phyloP scores from a whole-genome alignment of 2,797 vertebrate genomes.

The Valencia hispanica region DNA sequence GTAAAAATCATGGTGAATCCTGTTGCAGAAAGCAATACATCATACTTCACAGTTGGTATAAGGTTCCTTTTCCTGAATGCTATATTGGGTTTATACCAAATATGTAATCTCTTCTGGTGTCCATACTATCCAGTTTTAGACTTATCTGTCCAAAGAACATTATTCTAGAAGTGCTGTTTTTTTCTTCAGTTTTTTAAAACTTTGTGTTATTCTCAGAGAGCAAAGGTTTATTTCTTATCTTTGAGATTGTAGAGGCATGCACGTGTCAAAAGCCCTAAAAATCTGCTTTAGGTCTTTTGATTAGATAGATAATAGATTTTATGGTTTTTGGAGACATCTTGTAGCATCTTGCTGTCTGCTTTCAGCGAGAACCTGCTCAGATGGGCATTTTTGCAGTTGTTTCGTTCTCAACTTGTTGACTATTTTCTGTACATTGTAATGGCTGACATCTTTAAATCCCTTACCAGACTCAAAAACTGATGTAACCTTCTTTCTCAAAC shows the following conservation, averaged over 20 bases:
- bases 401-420: no score
- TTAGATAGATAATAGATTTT: no score
- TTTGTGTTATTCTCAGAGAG: neutral
- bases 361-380: no score
- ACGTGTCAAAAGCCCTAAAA: no score
- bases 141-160: neutral
- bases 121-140: neutral
- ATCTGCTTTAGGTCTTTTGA: no score
- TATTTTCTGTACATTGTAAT: no score
- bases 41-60: neutral
- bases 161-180: neutral
- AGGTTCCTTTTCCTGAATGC: neutral
- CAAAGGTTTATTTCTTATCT: neutral
- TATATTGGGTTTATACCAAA: neutral
- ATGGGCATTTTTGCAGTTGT: no score
- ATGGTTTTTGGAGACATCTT: no score
- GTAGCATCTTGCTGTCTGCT: no score
- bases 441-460: no score
- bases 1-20: neutral
- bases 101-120: neutral
- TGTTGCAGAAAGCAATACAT: neutral
- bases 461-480: no score
- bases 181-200: neutral
- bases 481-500: no score
- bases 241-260: neutral